A percentile compares a stretch with the other conserved stretches of the same genome.
These are phyloP conservation scores for Butorides virescens DNA, from an alignment of 2,113 vertebrate species.

Conservation along the genomic window DNA sequence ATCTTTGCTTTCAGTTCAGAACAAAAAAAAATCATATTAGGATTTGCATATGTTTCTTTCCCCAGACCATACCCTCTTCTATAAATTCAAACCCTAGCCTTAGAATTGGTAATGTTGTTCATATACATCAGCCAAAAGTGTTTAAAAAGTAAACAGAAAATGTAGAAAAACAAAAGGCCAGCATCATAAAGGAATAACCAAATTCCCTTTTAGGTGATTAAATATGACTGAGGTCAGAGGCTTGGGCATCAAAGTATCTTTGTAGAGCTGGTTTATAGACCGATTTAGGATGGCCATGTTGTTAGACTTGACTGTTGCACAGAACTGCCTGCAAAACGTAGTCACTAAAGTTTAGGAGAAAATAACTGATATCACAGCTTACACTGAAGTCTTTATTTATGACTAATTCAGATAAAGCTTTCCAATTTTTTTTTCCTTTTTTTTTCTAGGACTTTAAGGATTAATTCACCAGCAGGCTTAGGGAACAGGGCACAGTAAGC, in stretches of 20 bases:
- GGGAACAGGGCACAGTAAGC: neutral
- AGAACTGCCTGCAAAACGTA: neutral
- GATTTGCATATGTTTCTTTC: neutral
- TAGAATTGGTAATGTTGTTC: neutral
- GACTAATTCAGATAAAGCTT: constrained; percentile 3
- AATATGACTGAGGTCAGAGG: neutral
- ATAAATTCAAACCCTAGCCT: neutral
- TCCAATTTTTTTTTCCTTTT: neutral
- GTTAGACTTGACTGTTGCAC: neutral
- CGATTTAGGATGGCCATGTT: neutral
- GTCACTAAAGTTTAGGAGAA: constrained; percentile 24
- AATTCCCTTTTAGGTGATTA: neutral
- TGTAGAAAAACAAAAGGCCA: neutral
- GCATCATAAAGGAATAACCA: neutral
- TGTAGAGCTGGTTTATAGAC: neutral
- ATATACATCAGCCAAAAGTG: neutral
- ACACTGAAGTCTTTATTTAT: neutral
- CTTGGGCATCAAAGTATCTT: neutral
- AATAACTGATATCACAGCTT: neutral
- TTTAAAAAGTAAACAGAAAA: neutral
- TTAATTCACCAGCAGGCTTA: neutral
- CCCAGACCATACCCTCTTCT: neutral
- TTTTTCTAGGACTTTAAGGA: neutral
- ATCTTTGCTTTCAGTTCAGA: neutral
- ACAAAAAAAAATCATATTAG: neutral